phyloP scores from a whole-genome alignment of 2,888 invertebrate genomes.

The Luperina testacea region DNA sequence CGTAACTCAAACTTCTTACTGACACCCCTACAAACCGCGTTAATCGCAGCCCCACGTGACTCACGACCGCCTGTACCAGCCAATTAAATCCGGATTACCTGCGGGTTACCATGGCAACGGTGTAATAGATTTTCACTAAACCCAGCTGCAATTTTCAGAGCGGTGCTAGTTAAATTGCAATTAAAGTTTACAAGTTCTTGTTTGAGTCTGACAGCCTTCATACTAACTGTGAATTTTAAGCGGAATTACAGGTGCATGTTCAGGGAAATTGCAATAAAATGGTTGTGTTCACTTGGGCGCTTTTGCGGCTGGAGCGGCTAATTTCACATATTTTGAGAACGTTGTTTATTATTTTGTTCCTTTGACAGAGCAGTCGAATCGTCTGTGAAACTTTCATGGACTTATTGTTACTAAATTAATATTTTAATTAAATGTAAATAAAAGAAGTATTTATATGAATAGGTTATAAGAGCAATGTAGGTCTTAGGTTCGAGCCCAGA shows the following conservation, averaged over 20 bases:
- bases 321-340: not conserved
- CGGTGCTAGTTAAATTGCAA: conserved; percentile 49
- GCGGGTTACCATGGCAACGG: conserved; percentile 55
- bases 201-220: conserved; percentile 34
- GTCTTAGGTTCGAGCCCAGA: not conserved
- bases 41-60: conserved; percentile 63
- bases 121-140: conserved; percentile 60
- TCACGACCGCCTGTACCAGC: conserved; percentile 64
- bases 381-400: not conserved
- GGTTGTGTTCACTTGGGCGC: not conserved
- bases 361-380: not conserved
- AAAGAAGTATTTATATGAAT: too few species aligned
- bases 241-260: conserved; percentile 34
- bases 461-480: not conserved
- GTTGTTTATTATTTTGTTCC: not conserved
- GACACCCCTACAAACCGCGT: conserved; percentile 43
- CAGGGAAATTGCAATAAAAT: conserved; percentile 1
- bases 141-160: conserved; percentile 50
- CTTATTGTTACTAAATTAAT: not conserved
- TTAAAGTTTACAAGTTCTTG: conserved; percentile 51
- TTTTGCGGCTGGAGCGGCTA: not conserved
- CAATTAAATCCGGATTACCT: conserved; percentile 69
- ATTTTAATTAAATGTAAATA: too few species aligned
- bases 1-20: conserved; percentile 3
- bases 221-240: conserved; percentile 13